These are phyloP conservation scores for Gila robusta DNA, from an alignment of 2,797 vertebrate species.

Conservation along the genomic window DNA sequence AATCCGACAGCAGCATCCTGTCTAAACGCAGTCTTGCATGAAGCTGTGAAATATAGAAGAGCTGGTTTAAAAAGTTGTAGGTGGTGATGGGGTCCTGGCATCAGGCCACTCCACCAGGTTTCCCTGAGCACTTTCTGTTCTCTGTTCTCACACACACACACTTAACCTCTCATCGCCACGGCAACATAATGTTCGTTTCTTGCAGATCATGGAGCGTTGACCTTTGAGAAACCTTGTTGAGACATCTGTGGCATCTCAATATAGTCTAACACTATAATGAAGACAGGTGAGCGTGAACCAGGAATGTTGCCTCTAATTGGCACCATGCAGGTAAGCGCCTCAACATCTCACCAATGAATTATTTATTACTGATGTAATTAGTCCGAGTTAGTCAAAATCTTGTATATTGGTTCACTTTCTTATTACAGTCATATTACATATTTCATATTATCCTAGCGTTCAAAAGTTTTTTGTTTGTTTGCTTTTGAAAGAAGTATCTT, in stretches of 20 bases:
- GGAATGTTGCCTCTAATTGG: constrained; percentile 56
- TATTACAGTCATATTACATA: not conserved
- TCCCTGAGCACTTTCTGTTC: constrained; percentile 22
- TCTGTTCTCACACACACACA: constrained; percentile 6
- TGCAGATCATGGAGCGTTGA: constrained; percentile 33
- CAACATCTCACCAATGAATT: constrained; percentile 28
- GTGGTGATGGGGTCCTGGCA: constrained; percentile 30
- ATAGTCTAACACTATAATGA: constrained; percentile 36
- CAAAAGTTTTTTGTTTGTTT: not conserved
- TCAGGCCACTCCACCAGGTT: constrained; percentile 4
- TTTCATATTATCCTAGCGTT: not conserved
- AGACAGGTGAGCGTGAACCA: constrained; percentile 47
- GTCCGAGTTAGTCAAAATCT: constrained; percentile 1
- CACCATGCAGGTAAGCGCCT: constrained; percentile 54
- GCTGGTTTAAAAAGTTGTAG: constrained; percentile 35
- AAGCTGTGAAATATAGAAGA: constrained; percentile 44
- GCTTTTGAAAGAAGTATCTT: not conserved
- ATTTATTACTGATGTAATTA: constrained; percentile 32
- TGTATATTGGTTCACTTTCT: not conserved
- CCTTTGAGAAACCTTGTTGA: constrained; percentile 55
- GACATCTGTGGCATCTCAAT: constrained; percentile 44
- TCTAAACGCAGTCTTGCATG: constrained; percentile 49
- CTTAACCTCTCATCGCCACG: constrained; percentile 21
- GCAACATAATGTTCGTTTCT: constrained; percentile 34
- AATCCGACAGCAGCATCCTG: constrained; percentile 37